Conservation (phyloP, 2,113 vertebrate species). For the Microcebus tavaratra region DNA sequence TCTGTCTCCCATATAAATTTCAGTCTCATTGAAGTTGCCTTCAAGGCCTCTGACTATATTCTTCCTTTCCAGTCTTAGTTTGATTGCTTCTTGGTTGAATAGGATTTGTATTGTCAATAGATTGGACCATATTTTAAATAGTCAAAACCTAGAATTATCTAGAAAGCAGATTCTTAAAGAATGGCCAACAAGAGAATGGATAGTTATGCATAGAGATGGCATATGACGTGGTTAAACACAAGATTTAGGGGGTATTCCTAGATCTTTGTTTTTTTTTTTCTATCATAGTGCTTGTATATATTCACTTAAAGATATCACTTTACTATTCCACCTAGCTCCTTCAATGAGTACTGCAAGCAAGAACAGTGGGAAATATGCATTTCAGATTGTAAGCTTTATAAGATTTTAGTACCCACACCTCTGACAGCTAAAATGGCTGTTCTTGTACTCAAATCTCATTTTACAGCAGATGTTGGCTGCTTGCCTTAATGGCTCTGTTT, state of each 20-base stretch:
- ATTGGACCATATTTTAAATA: background rate
- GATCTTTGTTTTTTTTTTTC: background rate
- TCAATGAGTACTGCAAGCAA: background rate
- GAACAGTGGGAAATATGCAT: background rate
- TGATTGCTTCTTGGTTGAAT: background rate
- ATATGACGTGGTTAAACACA: background rate
- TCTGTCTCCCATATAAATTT: background rate
- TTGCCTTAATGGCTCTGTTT: background rate
- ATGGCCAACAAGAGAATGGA: background rate
- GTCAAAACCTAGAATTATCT: background rate
- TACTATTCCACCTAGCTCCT: background rate
- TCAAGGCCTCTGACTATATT: background rate
- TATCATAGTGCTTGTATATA: background rate
- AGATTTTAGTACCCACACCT: background rate
- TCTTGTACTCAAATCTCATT: background rate
- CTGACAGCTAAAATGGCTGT: background rate
- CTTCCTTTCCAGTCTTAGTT: background rate
- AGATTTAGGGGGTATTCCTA: background rate
- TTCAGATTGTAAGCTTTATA: background rate
- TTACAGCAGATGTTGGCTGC: background rate
- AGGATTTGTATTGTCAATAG: background rate
- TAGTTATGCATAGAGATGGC: background rate
- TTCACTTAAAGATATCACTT: background rate
- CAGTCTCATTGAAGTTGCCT: background rate
- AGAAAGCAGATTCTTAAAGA: background rate